phyloP scores from a whole-genome alignment of 2,113 vertebrate species.

The Lucifuga dentata region DNA sequence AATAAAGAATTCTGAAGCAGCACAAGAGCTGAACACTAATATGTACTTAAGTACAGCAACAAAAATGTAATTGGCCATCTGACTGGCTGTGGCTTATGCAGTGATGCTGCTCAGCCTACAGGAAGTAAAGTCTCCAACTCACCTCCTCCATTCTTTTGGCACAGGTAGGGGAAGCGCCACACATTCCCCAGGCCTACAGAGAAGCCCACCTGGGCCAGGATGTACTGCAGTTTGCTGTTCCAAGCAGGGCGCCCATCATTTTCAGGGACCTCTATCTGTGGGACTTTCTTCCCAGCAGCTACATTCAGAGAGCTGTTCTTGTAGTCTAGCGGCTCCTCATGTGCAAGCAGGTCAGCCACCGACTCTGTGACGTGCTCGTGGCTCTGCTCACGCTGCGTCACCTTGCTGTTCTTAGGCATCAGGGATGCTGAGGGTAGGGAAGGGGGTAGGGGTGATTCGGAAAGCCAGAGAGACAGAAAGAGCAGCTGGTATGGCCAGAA shows the following conservation, averaged over 20 bases:
- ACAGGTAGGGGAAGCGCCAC: slow-evolving; percentile 98
- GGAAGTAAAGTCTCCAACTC: slow-evolving; percentile 59
- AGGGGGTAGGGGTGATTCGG: slow-evolving; percentile 19
- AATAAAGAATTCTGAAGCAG: too few species aligned
- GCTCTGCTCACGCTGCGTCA: slow-evolving; percentile 94
- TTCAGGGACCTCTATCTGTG: slow-evolving; percentile 86
- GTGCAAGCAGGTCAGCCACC: slow-evolving; percentile 95
- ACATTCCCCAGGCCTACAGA: slow-evolving; percentile 98
- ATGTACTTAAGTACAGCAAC: too few species aligned
- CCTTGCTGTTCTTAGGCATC: slow-evolving; percentile 85
- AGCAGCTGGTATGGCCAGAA: slow-evolving; percentile 4
- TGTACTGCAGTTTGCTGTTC: slow-evolving; percentile 99
- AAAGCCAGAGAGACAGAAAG: slow-evolving; percentile 25
- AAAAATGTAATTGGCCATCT: background rate
- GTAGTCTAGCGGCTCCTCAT: slow-evolving; percentile 94
- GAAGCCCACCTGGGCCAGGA: slow-evolving; percentile 97
- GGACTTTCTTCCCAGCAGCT: slow-evolving; percentile 83
- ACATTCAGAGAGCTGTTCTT: slow-evolving; percentile 89
- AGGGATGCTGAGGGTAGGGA: slow-evolving; percentile 60
- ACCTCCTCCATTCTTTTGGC: slow-evolving; percentile 99
- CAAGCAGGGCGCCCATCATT: slow-evolving; percentile 93
- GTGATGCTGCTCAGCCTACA: too few species aligned
- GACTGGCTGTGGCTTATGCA: background rate
- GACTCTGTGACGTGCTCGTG: slow-evolving; percentile 97
- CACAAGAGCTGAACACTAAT: too few species aligned